Conservation (phyloP, 2,113 vertebrate genomes). For the Cromileptes altivelis region DNA sequence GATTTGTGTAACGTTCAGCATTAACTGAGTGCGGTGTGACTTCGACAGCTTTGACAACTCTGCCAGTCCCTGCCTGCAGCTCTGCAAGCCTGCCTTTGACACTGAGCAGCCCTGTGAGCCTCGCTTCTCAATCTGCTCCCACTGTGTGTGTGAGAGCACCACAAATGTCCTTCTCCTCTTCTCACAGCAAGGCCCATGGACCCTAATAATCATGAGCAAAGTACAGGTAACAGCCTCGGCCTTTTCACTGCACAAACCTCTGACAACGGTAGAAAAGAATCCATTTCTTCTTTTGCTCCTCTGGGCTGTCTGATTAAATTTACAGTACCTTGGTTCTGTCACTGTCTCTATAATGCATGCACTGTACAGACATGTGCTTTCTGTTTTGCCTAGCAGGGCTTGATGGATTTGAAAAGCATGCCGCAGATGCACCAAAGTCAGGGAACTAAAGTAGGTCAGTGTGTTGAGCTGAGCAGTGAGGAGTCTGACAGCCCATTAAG, state of each 20-base stretch:
- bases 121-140: slow-evolving; percentile 37
- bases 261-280: not conserved
- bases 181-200: not conserved
- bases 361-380: not conserved
- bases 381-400: slow-evolving; percentile 19
- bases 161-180: not conserved
- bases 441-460: slow-evolving; percentile 76
- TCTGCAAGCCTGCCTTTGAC: slow-evolving; percentile 37
- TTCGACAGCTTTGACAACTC: slow-evolving; percentile 26
- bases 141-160: not conserved
- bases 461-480: slow-evolving; percentile 72
- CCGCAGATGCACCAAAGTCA: slow-evolving; percentile 66
- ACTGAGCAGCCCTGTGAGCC: slow-evolving; percentile 20
- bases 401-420: slow-evolving; percentile 52
- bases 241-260: not conserved
- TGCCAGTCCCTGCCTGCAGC: slow-evolving; percentile 32
- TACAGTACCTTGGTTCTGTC: not conserved
- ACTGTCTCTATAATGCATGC: slow-evolving; percentile 5
- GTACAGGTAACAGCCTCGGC: not conserved
- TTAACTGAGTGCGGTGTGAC: slow-evolving; percentile 24
- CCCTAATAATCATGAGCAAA: not conserved
- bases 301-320: not conserved
- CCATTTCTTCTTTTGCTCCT: not conserved
- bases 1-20: slow-evolving; percentile 30
- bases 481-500: slow-evolving; percentile 61